Conservation (phyloP, 2,888 invertebrate species). For the Cordilura impudica region DNA sequence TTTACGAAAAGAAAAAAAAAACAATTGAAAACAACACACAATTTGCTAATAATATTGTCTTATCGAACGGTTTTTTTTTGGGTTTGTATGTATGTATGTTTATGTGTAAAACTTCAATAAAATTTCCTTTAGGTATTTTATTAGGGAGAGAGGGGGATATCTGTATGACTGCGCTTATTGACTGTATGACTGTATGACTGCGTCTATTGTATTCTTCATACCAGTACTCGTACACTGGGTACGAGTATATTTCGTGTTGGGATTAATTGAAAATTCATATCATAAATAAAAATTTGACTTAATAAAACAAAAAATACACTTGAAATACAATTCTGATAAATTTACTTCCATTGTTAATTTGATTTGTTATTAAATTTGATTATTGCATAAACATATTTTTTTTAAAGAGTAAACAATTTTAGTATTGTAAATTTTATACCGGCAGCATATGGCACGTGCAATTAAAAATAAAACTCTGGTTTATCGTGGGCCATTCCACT, state of each 20-base stretch:
- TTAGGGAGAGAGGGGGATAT: too few relatives aligned
- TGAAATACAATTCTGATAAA: conserved; percentile 18
- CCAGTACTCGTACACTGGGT: not conserved
- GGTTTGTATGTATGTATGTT: conserved; percentile 1
- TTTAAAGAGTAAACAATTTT: not conserved
- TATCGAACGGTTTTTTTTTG: conserved; percentile 2
- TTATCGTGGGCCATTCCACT: too few relatives aligned
- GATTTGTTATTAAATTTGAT: conserved; percentile 4
- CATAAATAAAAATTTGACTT: conserved; percentile 24
- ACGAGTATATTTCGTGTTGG: conserved; percentile 4
- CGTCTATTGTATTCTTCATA: conserved; percentile 14
- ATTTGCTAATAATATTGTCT: conserved; percentile 22
- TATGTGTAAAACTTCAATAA: conserved; percentile 2
- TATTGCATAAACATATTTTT: not conserved
- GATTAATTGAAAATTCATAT: not conserved
- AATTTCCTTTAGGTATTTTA: not conserved
- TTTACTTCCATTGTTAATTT: not conserved
- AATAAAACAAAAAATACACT: conserved; percentile 8
- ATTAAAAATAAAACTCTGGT: too few relatives aligned
- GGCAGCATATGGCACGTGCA: not conserved
- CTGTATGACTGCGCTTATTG: conserved; percentile 12
- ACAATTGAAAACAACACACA: not conserved
- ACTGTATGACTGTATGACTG: too few relatives aligned
- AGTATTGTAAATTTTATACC: not conserved
- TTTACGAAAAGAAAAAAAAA: not conserved